Percentiles rank a stretch among this genome's conserved stretches.
phyloP scores from a whole-genome alignment of 2,113 vertebrate species.

The Pelmatolapia mariae region DNA sequence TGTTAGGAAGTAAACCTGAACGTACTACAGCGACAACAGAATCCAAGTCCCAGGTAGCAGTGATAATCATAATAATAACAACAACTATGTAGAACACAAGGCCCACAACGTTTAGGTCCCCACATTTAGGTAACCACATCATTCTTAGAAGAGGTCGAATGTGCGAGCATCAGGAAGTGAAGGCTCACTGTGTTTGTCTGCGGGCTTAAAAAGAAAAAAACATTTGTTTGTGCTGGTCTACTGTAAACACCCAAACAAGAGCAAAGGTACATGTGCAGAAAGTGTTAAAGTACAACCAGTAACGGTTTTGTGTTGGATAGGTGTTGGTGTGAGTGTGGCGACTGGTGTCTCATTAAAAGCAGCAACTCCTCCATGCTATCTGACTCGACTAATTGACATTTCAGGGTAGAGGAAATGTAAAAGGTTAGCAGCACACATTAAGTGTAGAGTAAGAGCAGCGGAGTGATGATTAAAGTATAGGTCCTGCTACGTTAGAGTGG shows the following conservation, averaged over 20 bases:
- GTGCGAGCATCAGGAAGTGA: not conserved
- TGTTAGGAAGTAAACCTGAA: not conserved
- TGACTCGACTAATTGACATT: not conserved
- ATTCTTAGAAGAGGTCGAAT: not conserved
- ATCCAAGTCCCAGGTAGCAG: not conserved
- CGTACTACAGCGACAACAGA: not conserved
- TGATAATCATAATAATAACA: not conserved
- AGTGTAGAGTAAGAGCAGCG: not conserved
- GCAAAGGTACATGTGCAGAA: not conserved
- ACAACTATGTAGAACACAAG: not conserved
- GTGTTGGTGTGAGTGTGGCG: not conserved
- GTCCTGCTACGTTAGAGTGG: not conserved
- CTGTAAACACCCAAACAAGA: not conserved
- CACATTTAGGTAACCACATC: not conserved
- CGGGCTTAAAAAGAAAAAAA: not conserved
- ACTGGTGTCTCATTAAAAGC: not conserved
- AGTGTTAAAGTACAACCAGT: slow-evolving; percentile 4
- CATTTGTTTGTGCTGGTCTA: not conserved
- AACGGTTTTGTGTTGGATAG: not conserved
- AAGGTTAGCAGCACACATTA: not conserved
- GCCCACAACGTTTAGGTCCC: not conserved
- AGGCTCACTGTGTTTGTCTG: not conserved
- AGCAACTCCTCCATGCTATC: not conserved
- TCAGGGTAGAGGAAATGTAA: not conserved
- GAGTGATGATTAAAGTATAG: not conserved